Conservation (phyloP, 2,113 vertebrate genomes). For the Gymnocephalus cernua region DNA sequence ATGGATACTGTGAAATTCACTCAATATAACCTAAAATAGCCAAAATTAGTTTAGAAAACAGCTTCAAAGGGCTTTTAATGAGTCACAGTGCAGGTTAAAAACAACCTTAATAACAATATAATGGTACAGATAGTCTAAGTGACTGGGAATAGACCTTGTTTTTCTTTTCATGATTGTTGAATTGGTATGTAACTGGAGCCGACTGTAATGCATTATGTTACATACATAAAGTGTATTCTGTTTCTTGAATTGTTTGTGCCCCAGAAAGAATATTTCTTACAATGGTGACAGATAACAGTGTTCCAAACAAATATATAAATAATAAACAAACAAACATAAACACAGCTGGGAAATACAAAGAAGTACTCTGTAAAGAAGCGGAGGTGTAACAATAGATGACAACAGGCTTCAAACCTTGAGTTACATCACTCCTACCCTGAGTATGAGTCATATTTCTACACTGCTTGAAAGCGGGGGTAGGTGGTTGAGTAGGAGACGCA, state of each 20-base stretch:
- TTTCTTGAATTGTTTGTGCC: not conserved
- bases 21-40: not conserved
- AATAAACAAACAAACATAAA: not conserved
- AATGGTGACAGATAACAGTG: not conserved
- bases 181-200: not conserved
- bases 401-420: slow-evolving; percentile 32
- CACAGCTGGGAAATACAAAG: slow-evolving; percentile 18
- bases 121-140: not conserved
- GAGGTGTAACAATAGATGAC: slow-evolving; percentile 21
- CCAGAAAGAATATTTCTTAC: slow-evolving; percentile 1
- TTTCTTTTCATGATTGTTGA: not conserved
- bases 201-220: not conserved
- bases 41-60: not conserved
- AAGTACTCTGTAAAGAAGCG: not conserved
- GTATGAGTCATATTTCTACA: slow-evolving; percentile 43
- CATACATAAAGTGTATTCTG: not conserved
- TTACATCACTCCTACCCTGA: slow-evolving; percentile 27
- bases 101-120: not conserved
- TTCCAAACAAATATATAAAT: not conserved
- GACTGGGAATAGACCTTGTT: not conserved
- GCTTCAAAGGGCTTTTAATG: not conserved
- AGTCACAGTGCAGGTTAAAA: not conserved
- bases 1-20: not conserved
- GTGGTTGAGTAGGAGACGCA: slow-evolving; percentile 18
- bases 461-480: slow-evolving; percentile 1